Percentiles rank a stretch among this genome's conserved stretches.
phyloP scores from a whole-genome alignment of 2,888 invertebrate genomes.

The Parnassius orleans region DNA sequence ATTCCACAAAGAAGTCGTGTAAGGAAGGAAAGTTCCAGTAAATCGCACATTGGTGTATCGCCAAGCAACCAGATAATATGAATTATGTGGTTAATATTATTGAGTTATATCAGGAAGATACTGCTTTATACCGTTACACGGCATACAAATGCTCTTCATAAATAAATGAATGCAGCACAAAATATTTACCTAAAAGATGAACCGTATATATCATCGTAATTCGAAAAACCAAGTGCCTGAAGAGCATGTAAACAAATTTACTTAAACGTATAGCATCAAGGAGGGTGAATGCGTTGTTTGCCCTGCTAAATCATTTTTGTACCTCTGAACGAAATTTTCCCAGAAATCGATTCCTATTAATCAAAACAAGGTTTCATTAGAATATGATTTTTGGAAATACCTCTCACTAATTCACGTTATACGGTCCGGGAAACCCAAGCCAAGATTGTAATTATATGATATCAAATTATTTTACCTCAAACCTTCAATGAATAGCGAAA shows the following conservation, averaged over 20 bases:
- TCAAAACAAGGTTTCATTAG: conserved; percentile 17
- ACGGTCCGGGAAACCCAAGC: neutral
- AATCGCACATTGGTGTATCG: too few relatives aligned
- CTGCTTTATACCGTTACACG: too few relatives aligned
- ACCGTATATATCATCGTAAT: neutral
- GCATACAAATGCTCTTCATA: too few relatives aligned
- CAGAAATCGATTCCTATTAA: conserved; percentile 23
- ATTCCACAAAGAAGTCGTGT: too few relatives aligned
- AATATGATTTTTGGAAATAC: conserved; percentile 6
- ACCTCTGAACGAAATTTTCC: conserved; percentile 24
- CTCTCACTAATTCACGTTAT: neutral
- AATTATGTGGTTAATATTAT: too few relatives aligned
- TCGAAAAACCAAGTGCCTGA: conserved; percentile 2
- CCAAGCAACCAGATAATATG: too few relatives aligned
- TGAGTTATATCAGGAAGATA: too few relatives aligned
- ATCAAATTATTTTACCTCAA: too few relatives aligned
- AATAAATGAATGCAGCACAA: too few relatives aligned
- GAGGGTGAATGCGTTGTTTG: conserved; percentile 19
- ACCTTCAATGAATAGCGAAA: too few relatives aligned
- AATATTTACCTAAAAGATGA: too few relatives aligned
- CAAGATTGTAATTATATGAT: neutral
- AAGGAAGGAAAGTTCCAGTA: too few relatives aligned
- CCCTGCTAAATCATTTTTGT: conserved; percentile 22
- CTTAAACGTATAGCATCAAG: conserved; percentile 20
- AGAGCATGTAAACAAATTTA: conserved; percentile 24